Percentiles rank a stretch among this genome's conserved stretches.
Evolutionary conservation across 2,113 vertebrate genomes (phyloP).

Genomic region (Poeciliopsis occidentalis): DNA sequence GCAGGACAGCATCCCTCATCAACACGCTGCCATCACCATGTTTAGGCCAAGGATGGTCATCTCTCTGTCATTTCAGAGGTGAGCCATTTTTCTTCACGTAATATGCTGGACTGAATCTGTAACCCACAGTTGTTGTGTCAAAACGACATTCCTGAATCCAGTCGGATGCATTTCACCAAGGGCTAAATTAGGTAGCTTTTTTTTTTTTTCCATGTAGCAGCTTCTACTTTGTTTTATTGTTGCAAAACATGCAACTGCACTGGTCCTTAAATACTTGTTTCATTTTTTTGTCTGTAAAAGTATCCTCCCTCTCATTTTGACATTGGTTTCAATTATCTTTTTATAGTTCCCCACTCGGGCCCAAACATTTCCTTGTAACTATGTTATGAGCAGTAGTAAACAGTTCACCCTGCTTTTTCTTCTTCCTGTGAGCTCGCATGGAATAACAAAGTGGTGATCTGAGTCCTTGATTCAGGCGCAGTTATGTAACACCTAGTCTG

Average conservation of each 20-base stretch:
- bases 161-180: not conserved
- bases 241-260: not conserved
- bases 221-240: not conserved
- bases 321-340: not conserved
- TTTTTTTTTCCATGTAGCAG: no score
- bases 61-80: no score
- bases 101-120: no score
- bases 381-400: conserved; percentile 17
- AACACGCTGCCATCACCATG: no score
- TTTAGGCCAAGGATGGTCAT: no score
- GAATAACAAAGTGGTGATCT: conserved; percentile 52
- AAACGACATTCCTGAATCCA: not conserved
- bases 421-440: conserved; percentile 32
- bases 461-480: conserved; percentile 50
- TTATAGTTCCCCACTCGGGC: not conserved
- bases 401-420: conserved; percentile 7
- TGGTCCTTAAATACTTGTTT: not conserved
- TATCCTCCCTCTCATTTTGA: not conserved
- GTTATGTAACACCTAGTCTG: conserved; percentile 50
- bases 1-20: no score
- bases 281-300: not conserved
- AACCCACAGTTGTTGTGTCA: no score
- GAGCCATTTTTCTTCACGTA: no score
- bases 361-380: not conserved
- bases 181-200: not conserved